A percentile compares a stretch with the other conserved stretches of the same genome.
These are phyloP conservation scores for Zelostemma sp. DNA, from an alignment of 1,140 invertebrate genomes.

Conservation along the genomic window DNA sequence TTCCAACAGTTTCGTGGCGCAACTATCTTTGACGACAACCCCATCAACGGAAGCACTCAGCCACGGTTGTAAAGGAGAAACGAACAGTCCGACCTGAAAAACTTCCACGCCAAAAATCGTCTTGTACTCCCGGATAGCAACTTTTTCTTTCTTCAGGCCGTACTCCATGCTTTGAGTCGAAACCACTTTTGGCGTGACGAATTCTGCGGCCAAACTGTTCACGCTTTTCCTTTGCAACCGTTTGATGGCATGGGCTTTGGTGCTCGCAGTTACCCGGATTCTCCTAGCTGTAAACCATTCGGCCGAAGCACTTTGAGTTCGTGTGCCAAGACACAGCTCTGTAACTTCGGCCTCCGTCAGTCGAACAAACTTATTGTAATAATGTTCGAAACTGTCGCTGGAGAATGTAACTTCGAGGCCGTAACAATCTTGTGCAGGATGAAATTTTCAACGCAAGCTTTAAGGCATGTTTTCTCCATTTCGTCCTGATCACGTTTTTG, in stretches of 20 bases:
- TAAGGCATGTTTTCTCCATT: too few relatives aligned
- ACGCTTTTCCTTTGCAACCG: neutral
- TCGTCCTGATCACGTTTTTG: too few relatives aligned
- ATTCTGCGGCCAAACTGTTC: neutral
- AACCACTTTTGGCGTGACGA: neutral
- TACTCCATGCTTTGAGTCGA: neutral
- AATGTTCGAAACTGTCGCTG: too few relatives aligned
- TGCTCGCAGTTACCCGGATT: slow-evolving; percentile 5
- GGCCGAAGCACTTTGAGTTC: too few relatives aligned
- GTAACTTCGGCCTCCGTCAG: too few relatives aligned
- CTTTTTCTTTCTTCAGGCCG: neutral
- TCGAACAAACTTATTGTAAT: too few relatives aligned
- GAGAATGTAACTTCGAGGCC: too few relatives aligned
- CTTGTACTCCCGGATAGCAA: neutral
- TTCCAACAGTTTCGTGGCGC: slow-evolving; percentile 37
- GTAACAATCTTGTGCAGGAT: too few relatives aligned
- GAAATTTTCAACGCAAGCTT: too few relatives aligned
- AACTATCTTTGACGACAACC: slow-evolving; percentile 37
- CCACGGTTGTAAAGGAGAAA: neutral
- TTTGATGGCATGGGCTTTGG: slow-evolving; percentile 6
- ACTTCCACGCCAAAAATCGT: neutral
- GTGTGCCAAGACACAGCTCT: neutral
- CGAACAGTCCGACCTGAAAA: neutral
- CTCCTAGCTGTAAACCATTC: neutral
- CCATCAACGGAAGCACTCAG: slow-evolving; percentile 25